Evolutionary conservation across 2,888 invertebrate genomes (phyloP), one percentile per base, ranked within the genome.

Genomic region (Melikaiella ostensackeni): DNA sequence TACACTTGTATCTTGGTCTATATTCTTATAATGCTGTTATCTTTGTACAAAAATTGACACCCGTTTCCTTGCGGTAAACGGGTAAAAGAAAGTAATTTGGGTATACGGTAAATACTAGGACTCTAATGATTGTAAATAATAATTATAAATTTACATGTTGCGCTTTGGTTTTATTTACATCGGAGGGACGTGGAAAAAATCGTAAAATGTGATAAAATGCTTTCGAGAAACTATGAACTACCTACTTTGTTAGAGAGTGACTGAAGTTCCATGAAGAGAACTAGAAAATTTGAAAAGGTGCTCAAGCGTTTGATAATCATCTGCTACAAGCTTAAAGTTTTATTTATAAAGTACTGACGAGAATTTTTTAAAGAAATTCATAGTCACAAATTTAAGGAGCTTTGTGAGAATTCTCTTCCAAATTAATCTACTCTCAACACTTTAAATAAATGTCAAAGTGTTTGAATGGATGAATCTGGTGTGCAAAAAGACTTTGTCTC

Each of bases 1-100:
- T 70, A 70, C 50, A 55, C 35, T 70, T 55, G 50, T 70, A 55
- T 70, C 30, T 50, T 27, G 50, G 50, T 55, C 16, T 59, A 59
- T 59, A 59, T 59, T 70, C 55, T 64, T 16, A 13, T 27, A n/a
- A 24, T 7, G 42, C 62, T 35, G 5, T 64, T 42, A 24, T 38
- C 13, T 66, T 66, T 55, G 11, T 70, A 70, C 50, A 70, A 70
- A 70, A 70, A 7, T 0, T 66, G 11, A 46, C 21, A 42, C 16
- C 21, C 42, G 24, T 66, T 66, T 42, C 8, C 24, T 19, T 42
- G 8, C 24, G 13, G 6, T 21, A 13, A n/a, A n/a, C n/a, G n/a
- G 13, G 6, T 21, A 38, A 64, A 66, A 42, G 1, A 42, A 16
- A 46, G 16, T 42, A 38, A 66, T 38, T 16, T 46, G 24, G 21